Conservation (phyloP, 2,113 vertebrate species). For the Panthera uncia region DNA sequence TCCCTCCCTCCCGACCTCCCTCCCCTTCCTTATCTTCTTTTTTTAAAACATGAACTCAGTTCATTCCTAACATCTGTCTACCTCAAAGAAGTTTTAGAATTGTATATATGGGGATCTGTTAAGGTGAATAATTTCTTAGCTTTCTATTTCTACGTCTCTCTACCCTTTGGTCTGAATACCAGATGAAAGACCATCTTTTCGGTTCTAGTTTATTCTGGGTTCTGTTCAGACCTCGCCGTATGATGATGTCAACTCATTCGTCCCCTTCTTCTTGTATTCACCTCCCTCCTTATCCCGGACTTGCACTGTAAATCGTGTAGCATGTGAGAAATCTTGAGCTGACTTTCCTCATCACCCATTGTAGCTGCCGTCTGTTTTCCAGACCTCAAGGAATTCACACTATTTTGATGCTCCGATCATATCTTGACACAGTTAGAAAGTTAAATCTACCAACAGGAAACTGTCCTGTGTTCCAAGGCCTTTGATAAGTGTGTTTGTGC, state of each 20-base stretch:
- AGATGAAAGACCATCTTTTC: neutral
- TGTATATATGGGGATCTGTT: neutral
- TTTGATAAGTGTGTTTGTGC: neutral
- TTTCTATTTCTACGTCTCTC: neutral
- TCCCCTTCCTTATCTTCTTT: neutral
- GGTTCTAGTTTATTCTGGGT: neutral
- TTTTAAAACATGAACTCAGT: neutral
- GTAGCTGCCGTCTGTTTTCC: neutral
- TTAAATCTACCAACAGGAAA: neutral
- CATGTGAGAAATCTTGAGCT: neutral
- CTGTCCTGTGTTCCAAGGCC: neutral
- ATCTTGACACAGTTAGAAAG: neutral
- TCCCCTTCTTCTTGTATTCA: neutral
- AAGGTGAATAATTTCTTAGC: neutral
- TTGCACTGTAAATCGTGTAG: neutral
- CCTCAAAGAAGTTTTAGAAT: slow-evolving; percentile 27
- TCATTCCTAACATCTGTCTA: slow-evolving; percentile 2
- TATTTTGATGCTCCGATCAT: neutral
- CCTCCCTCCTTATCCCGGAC: neutral
- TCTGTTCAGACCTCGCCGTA: neutral
- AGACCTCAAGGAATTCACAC: neutral
- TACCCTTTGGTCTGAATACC: neutral
- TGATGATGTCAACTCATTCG: neutral
- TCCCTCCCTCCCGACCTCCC: too few species aligned
- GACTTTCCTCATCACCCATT: neutral